Percentiles rank a stretch among this genome's conserved stretches.
Conservation (phyloP, 2,797 vertebrate genomes). For the Eulemur mongoz region DNA sequence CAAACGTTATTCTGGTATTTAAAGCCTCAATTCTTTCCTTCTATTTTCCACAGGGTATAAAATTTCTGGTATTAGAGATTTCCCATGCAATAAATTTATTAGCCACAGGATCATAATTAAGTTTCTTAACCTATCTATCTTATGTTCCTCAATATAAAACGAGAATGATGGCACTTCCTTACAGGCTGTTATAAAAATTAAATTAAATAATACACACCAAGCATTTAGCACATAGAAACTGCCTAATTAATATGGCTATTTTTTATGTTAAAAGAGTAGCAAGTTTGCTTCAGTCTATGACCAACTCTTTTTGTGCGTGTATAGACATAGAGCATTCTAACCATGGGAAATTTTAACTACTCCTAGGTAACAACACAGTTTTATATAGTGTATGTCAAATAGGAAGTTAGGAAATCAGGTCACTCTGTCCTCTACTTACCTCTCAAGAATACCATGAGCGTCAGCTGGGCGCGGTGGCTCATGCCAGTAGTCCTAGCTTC, state of each 20-base stretch:
- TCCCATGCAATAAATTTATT: neutral
- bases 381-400: neutral
- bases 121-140: neutral
- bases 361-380: neutral
- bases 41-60: neutral
- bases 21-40: neutral
- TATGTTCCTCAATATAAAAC: neutral
- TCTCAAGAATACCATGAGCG: neutral
- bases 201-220: conserved; percentile 1
- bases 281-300: neutral
- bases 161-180: neutral
- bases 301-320: neutral
- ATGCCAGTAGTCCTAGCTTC: too few relatives aligned
- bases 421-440: neutral
- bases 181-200: neutral
- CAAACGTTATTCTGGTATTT: conserved; percentile 1
- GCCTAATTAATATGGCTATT: neutral
- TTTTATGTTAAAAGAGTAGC: neutral
- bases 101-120: neutral
- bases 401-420: neutral
- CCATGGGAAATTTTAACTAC: neutral
- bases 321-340: neutral
- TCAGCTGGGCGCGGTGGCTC: too few relatives aligned
- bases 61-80: neutral
- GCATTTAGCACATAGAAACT: neutral